Conservation (phyloP, 2,797 vertebrate species). For the Chiloscyllium punctatum region DNA sequence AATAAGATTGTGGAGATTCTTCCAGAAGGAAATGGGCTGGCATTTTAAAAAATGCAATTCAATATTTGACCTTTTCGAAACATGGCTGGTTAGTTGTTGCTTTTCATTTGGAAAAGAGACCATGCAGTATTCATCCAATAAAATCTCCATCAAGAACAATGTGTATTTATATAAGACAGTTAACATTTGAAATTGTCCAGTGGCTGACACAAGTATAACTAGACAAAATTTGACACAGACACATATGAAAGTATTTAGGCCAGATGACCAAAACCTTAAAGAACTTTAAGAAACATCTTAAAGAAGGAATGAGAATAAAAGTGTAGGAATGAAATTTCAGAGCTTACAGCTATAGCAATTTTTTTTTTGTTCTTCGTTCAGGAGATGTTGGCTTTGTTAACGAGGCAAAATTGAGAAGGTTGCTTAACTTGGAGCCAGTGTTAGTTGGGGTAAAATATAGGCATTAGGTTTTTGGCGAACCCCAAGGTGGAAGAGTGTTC, state of each 20-base stretch:
- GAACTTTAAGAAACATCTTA: not conserved
- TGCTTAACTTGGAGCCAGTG: too few species aligned
- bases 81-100: not conserved
- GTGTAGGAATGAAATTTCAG: not conserved
- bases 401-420: too few species aligned
- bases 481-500: too few species aligned
- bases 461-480: too few species aligned
- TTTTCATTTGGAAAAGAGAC: not conserved
- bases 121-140: not conserved
- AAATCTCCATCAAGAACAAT: not conserved
- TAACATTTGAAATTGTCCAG: not conserved
- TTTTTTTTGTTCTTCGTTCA: too few species aligned
- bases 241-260: too few species aligned
- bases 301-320: not conserved
- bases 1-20: not conserved
- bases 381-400: too few species aligned
- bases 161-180: not conserved
- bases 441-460: too few species aligned
- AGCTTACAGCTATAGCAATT: not conserved
- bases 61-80: conserved; percentile 23
- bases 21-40: not conserved
- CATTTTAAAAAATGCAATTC: not conserved
- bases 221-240: not conserved
- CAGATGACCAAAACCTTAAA: not conserved
- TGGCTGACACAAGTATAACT: not conserved